Evolutionary conservation across 2,888 invertebrate species (phyloP), one percentile per base, ranked within the genome.

Genomic region (Sinelater perroti): DNA sequence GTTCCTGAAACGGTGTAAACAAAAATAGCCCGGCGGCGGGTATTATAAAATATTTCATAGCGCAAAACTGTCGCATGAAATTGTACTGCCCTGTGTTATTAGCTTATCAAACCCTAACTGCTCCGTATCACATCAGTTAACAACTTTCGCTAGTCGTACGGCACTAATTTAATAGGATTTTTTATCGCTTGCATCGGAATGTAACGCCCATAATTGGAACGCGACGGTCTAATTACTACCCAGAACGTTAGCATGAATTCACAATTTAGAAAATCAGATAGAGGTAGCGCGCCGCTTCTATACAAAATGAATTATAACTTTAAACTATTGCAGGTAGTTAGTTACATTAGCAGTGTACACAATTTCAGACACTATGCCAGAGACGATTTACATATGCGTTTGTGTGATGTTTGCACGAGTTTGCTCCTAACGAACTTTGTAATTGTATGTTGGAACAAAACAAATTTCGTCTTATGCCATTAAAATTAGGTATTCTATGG

Each of bases 191-290:
- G 13, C 21, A 35, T 54, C 35, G 35, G 11, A 35, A 45, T 28
- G 45, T 26, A 54, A 54, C 53, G 53, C 45, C 53, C 45, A 45
- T 54, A 35, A 54, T 54, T 45, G 35, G 45, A 54, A 54, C 53
- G 53, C 53, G 21, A 54, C 35, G 45, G 16, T 40, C 18, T 46
- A 46, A 46, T 42, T 50, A 38, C 24, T 50, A 50, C 36, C 11
- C 24, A 50, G 18, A 24, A 33, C 21, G 36, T 36, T 50, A 17
- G 50, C 50, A 50, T 50, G 50, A 50, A 26, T 28, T 50, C 50
- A 36, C 50, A 21, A 36, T 50, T 38, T 50, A 50, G 16, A 16
- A 18, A 50, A 50, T 50, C 50, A 50, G 50, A 50, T 50, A 50
- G 20, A 36, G 50, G 14, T 24, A 50, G 38, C 38, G 28, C 38